These are phyloP conservation scores for Halichoerus grypus DNA, from an alignment of 2,113 vertebrate species.

Conservation along the genomic window DNA sequence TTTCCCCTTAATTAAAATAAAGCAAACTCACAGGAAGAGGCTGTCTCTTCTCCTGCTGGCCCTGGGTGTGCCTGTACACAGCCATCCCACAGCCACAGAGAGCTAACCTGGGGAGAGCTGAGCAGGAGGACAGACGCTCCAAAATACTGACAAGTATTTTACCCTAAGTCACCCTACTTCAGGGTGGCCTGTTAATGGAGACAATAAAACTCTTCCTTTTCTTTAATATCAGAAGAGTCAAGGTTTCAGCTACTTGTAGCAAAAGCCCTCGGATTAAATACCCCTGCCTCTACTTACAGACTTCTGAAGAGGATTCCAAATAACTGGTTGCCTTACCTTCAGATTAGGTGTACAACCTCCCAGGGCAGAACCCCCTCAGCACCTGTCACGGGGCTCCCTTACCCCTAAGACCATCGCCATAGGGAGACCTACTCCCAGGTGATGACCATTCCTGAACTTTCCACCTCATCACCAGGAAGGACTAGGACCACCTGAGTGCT, in stretches of 20 bases:
- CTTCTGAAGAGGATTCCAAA: background rate
- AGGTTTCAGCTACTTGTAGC: background rate
- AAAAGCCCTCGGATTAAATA: background rate
- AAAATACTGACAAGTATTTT: background rate
- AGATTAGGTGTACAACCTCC: background rate
- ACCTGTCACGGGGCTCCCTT: too few species aligned
- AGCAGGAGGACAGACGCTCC: background rate
- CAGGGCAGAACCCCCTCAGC: background rate
- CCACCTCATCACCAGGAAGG: background rate
- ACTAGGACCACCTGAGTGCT: background rate
- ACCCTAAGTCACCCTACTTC: background rate
- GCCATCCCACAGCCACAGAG: background rate
- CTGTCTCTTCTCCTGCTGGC: background rate
- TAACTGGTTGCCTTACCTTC: background rate
- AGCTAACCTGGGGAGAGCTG: background rate
- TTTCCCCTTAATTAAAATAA: background rate
- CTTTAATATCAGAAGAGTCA: background rate
- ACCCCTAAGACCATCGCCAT: accelerated
- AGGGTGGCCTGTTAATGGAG: too few species aligned
- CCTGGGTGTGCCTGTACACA: background rate
- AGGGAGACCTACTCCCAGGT: background rate
- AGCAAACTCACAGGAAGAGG: background rate
- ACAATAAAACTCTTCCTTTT: background rate
- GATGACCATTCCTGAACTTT: background rate
- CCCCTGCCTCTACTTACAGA: background rate